Evolutionary conservation across 2,797 vertebrate species (phyloP).

Genomic region (Cichlasoma orientale): DNA sequence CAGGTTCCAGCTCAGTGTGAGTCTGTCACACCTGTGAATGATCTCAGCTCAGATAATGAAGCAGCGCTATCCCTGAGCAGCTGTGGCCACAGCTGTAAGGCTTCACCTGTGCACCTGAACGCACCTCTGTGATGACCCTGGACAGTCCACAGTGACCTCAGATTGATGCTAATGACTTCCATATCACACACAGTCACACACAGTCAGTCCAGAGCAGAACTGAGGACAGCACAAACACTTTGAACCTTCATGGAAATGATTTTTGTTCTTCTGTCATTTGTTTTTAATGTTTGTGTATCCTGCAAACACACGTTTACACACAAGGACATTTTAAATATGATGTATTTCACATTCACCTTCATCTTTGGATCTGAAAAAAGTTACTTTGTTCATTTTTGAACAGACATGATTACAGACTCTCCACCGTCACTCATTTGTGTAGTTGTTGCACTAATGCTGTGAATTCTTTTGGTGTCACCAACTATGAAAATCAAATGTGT

Average conservation of each 20-base stretch:
- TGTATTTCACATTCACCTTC: neutral
- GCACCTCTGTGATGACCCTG: neutral
- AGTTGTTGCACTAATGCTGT: too few species aligned
- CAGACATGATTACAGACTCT: too few species aligned
- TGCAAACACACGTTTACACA: neutral
- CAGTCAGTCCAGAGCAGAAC: neutral
- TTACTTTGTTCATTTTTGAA: too few species aligned
- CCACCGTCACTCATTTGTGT: too few species aligned
- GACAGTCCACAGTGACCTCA: accelerated
- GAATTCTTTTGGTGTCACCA: too few species aligned
- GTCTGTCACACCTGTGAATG: neutral
- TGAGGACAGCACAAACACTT: neutral
- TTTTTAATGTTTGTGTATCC: neutral
- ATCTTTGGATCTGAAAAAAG: neutral
- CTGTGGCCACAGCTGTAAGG: neutral
- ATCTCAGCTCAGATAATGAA: neutral
- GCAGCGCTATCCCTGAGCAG: neutral
- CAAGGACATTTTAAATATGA: neutral
- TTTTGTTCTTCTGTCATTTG: accelerated
- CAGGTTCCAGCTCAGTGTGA: too few species aligned
- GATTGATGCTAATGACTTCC: accelerated
- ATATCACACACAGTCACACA: neutral
- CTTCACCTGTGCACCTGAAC: neutral
- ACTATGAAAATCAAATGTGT: too few species aligned
- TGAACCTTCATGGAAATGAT: accelerated